phyloP scores from a whole-genome alignment of 2,797 vertebrate genomes.

The Gallirallus australis region DNA sequence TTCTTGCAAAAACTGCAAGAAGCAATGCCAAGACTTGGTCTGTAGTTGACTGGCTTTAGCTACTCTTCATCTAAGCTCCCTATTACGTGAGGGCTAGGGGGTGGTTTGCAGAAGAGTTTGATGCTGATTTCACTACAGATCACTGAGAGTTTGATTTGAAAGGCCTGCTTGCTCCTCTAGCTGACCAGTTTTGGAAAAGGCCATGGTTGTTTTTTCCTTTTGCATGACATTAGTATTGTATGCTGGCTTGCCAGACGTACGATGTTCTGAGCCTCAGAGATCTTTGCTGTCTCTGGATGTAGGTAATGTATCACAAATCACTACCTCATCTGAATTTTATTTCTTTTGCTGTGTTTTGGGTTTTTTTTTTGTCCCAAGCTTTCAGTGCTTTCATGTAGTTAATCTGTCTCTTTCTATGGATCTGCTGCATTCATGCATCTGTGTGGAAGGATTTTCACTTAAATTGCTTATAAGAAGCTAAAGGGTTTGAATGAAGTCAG shows the following conservation, averaged over 20 bases:
- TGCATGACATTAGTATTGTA: neutral
- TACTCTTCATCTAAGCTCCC: neutral
- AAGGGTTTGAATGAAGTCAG: neutral
- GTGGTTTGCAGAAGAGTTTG: neutral
- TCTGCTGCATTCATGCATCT: constrained; percentile 42
- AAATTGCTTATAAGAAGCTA: neutral
- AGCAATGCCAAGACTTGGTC: constrained; percentile 30
- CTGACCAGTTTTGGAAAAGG: neutral
- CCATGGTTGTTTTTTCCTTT: neutral
- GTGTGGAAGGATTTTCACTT: neutral
- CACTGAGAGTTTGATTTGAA: neutral
- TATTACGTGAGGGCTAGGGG: neutral
- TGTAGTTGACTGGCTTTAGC: neutral
- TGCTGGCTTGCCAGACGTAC: neutral
- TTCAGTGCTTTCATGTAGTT: neutral
- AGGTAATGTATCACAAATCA: neutral
- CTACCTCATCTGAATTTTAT: neutral
- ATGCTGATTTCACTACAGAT: neutral
- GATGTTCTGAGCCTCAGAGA: neutral
- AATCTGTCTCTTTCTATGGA: constrained; percentile 48
- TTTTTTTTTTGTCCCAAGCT: neutral
- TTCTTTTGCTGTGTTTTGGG: neutral
- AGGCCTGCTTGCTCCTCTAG: neutral
- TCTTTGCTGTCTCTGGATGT: neutral
- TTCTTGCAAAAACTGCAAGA: neutral